A percentile compares a stretch with the other conserved stretches of the same genome.
phyloP scores from a whole-genome alignment of 2,888 invertebrate genomes.

The Ephialtes manifestator region DNA sequence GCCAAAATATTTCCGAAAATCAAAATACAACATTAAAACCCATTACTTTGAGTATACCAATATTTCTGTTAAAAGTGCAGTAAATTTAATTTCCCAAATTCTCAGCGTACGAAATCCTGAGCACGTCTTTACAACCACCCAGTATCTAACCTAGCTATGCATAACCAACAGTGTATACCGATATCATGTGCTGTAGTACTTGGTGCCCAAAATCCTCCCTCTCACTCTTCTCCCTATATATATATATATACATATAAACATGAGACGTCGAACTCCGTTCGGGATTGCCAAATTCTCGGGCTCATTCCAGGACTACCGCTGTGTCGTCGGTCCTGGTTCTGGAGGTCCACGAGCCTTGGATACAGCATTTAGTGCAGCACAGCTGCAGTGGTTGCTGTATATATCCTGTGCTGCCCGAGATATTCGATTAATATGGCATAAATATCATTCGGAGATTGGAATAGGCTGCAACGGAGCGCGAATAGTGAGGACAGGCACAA shows the following conservation, averaged over 20 bases:
- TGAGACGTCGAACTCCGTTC: slow-evolving; percentile 54
- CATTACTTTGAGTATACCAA: no score
- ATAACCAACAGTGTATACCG: slow-evolving; percentile 40
- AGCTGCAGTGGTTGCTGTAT: slow-evolving; percentile 46
- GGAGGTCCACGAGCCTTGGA: slow-evolving; percentile 40
- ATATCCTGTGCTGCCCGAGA: slow-evolving; percentile 65
- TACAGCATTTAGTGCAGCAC: slow-evolving; percentile 26
- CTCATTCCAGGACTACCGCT: slow-evolving; percentile 62
- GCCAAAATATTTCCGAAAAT: no score
- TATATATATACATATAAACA: slow-evolving; percentile 17
- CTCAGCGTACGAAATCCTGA: neutral
- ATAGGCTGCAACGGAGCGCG: slow-evolving; percentile 56
- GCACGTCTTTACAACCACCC: neutral
- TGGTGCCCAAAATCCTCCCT: neutral
- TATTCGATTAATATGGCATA: slow-evolving; percentile 79
- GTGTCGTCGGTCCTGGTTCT: slow-evolving; percentile 38
- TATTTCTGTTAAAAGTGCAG: no score
- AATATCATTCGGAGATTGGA: slow-evolving; percentile 75
- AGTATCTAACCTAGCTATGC: slow-evolving; percentile 38
- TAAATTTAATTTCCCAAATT: no score
- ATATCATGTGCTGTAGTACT: slow-evolving; percentile 28
- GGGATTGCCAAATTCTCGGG: slow-evolving; percentile 68
- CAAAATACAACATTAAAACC: no score
- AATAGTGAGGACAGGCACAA: slow-evolving; percentile 31
- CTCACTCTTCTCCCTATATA: neutral